Base-by-base conservation (phyloP, 2,797 vertebrate genomes). In the Dryobates pubescens region DNA sequence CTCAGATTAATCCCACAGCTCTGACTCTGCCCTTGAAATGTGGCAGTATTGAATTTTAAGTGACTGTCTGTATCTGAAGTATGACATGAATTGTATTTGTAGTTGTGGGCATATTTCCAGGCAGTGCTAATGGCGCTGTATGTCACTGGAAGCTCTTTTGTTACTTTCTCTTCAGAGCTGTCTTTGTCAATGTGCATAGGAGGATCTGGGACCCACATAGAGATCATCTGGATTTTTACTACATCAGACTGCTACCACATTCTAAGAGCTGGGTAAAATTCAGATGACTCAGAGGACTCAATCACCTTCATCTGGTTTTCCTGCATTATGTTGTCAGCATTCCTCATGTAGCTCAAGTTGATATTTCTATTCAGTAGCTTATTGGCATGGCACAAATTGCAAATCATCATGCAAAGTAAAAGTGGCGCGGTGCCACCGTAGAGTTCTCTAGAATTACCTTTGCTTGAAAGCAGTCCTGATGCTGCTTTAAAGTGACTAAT, bases 261-360 rank as follows among this genome's bases (percentile, higher is more conserved):
- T 95, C 45, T 82, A 45, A 90, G 65, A 56, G 57, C 79, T 59
- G 62, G 92, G 91, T 83, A 78, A 80, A 93, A 94, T 93, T 88
- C 87, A 88, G 43, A 67, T 89, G 93, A 94, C 71, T 83, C 89
- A 95, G 75, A 86, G 88, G 59, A 96, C 92, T 88, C 4, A 3
- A 74, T 94, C 93, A 89, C 83, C 96, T 97, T 97, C 95, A 81
- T 94, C 72, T 94, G 69, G 53, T 94, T 96, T 95, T 91, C 59
- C 82, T 82, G 57, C 86, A 71, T 89, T 95, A 88, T 30, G 2
- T 58, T 86, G 88, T 95, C 94, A 84, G 88, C 93, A 92, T 97
- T 96, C 54, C 93, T 95, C 69, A 65, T 51, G 63, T 88, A 75
- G 67, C 69, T 77, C 82, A 81, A 91, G 88, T 71, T 95, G 69